Conservation (phyloP, 2,888 invertebrate species). For the Tanypteryx hageni region DNA sequence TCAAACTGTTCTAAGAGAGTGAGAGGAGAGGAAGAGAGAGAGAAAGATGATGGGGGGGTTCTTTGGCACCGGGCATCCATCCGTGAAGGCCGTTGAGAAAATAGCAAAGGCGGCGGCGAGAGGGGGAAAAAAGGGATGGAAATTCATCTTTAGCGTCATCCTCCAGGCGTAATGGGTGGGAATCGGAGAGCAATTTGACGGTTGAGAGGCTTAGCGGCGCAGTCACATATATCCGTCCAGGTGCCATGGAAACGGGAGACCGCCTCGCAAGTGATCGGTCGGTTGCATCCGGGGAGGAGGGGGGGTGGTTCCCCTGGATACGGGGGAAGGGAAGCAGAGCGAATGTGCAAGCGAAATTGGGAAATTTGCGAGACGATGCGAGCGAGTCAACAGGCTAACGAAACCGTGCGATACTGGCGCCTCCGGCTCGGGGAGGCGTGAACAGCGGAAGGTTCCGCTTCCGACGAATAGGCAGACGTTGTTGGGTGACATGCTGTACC, state of each 20-base stretch:
- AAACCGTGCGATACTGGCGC: too few species aligned
- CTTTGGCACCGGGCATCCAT: neutral
- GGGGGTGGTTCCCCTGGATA: neutral
- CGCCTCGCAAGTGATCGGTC: neutral
- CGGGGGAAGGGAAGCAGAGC: too few species aligned
- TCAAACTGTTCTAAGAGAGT: neutral
- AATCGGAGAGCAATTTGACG: slow-evolving; percentile 19
- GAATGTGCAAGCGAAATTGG: too few species aligned
- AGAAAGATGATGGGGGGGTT: neutral
- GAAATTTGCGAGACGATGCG: too few species aligned
- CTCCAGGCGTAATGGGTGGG: neutral
- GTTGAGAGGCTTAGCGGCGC: neutral
- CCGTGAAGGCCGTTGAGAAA: slow-evolving; percentile 23
- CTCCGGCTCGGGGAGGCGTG: too few species aligned
- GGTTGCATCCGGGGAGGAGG: neutral
- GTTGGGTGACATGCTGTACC: too few species aligned
- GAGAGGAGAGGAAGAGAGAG: neutral
- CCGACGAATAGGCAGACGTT: too few species aligned
- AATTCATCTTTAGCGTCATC: slow-evolving; percentile 25
- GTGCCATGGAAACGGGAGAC: neutral
- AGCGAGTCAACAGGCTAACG: too few species aligned
- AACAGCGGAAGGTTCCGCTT: too few species aligned
- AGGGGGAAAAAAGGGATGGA: neutral
- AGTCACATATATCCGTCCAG: neutral
- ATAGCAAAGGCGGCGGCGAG: neutral